Evolutionary conservation across 2,888 invertebrate species (phyloP), one percentile per base, ranked within the genome.

Genomic region (Nycteola revayana): DNA sequence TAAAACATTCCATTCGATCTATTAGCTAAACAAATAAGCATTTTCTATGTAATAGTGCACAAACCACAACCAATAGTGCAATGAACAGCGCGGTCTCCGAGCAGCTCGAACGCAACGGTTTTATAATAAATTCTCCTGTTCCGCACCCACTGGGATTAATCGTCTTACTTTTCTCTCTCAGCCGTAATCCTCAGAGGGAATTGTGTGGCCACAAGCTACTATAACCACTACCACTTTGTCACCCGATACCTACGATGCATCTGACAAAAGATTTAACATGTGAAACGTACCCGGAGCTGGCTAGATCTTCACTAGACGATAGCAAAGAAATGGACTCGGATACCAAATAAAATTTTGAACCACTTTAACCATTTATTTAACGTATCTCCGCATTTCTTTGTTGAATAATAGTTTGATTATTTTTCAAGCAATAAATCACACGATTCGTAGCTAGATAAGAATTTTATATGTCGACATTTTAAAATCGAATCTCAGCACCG

Each of bases 81-180:
- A 60, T 75, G 69, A 49, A 49, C 68, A 72, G 34, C 25, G 31
- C 25, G 34, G 36, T 39, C 25, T 23, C 36, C 9, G 31, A 43
- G 36, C 37, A 25, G 72, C 73, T 69, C 64, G 65, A 63, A 75
- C 63, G 73, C 73, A 78, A 82, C 71, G 75, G 68, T 77, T 85
- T 86, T 84, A 84, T 85, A 83, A 85, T 85, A 86, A 83, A 84
- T 84, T 84, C 76, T 77, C 76, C 52, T 62, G 72, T 67, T 66
- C 70, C 63, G 71, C 74, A 73, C 74, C 77, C 77, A 68, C 68
- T 67, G 83, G 86, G 82, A 87, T 87, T 86, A 87, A 85, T 86
- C 84, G 84, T 78, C 85, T 84, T 84, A 83, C 83, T 86, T 86
- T 84, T 82, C 81, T 83, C 82, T 81, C 80, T 72, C 70, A 53